phyloP scores from a whole-genome alignment of 2,888 invertebrate genomes.

The Eristalis intricaria region DNA sequence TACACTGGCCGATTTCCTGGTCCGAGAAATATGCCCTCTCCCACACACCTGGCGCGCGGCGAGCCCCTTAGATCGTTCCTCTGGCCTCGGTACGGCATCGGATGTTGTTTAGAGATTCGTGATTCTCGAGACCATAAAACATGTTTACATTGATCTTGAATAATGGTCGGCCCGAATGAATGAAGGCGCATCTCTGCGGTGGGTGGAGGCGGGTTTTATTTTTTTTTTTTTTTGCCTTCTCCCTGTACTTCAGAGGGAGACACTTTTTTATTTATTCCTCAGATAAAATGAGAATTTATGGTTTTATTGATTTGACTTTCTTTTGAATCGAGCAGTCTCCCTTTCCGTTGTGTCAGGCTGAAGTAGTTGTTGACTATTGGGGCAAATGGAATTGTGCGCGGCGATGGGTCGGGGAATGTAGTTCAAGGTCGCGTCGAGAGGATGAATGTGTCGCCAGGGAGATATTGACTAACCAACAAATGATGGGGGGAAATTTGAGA shows the following conservation, averaged over 20 bases:
- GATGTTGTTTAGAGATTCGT: slow-evolving; percentile 23
- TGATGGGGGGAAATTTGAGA: too few relatives aligned
- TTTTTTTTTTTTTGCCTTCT: background rate
- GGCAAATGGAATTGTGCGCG: too few relatives aligned
- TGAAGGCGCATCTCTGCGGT: slow-evolving; percentile 25
- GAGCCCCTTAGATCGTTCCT: background rate
- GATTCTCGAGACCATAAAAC: slow-evolving; percentile 29
- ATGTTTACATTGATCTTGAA: slow-evolving; percentile 61
- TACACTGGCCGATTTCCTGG: background rate
- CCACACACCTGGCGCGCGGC: background rate
- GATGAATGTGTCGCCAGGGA: background rate
- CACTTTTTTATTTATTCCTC: background rate
- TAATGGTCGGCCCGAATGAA: slow-evolving; percentile 37
- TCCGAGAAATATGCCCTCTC: background rate
- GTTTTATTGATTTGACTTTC: slow-evolving; percentile 7
- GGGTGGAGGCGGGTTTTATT: slow-evolving; percentile 15
- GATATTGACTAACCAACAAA: too few relatives aligned
- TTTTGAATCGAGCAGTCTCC: background rate
- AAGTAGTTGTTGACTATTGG: background rate
- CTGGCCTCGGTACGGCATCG: background rate
- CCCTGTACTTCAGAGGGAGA: background rate
- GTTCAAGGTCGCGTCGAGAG: background rate
- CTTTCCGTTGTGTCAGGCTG: background rate
- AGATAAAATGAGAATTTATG: slow-evolving; percentile 13
- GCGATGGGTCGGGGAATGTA: background rate